Evolutionary conservation across 2,888 invertebrate genomes (phyloP), one percentile per base, ranked within the genome.

Genomic region (Lamproptera curius): DNA sequence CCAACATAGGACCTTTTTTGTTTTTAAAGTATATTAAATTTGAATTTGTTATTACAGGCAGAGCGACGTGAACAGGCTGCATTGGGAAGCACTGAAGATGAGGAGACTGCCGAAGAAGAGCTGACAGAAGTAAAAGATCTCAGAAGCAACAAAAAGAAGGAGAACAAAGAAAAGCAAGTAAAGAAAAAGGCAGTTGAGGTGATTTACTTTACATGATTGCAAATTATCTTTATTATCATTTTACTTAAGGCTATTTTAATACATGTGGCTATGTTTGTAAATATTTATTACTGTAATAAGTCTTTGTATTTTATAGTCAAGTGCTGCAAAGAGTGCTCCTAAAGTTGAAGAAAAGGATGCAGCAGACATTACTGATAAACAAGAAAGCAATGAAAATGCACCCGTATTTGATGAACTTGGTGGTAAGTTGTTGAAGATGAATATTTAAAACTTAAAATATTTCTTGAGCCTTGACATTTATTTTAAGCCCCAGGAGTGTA

Each of bases 141-240:
- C 58, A 75, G 86, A 53, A 85, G 83, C 70, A 84, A 73, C 66
- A 88, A 87, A 69, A 89, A 89, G 60, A 83, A 84, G 53, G 87
- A 88, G 56, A 84, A 87, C 57, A 86, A 83, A 56, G 88, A 89
- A 57, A 88, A 88, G 55, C 87, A 88, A 58, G 77, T 57, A 46
- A 85, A 83, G 67, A 85, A 86, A 60, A 87, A 83, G 62, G 67
- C 72, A 50, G 70, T 57, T 53, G 83, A 83, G 70, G 84, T 81
- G 54, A 42, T 49, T 48, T 51, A 33, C 2, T 20, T 20, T 20
- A 20, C 20, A 3, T n/a, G n/a, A n/a, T 20, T 20, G 20, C 6
- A 20, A 20, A 20, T 20, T 5, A 20, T 20, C 17, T 20, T 35
- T 2, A 14, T 5, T 35, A 31, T 17, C 1, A 3, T 16, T 41